Base-by-base conservation (phyloP, 2,888 invertebrate genomes). In the Drosophila falleni region DNA sequence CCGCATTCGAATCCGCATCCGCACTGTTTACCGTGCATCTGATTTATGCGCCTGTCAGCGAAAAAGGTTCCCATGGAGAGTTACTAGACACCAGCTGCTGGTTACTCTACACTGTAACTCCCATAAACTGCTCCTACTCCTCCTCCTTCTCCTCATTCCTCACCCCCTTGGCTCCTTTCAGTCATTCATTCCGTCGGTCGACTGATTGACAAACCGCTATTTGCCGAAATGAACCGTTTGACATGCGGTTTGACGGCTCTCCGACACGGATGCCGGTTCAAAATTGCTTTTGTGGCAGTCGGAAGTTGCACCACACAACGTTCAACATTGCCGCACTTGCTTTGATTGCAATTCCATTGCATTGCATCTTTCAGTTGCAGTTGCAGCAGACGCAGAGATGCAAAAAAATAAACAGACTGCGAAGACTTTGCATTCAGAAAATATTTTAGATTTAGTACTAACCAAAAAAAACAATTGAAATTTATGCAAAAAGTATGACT, bases 131-230 rank as follows among this genome's bases (percentile, higher is more conserved):
- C 13, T 2, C 11, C 16, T 13, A 13, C n/a, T 9, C 1, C 16
- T 8, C 33, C 13, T 2, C 11, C 16, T 13, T 15, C n/a, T 9
- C 1, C 16, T 15, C 11, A 0, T 9, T 1, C 4, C 26, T 3
- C 15, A 2, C 1, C 15, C 23, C 31, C 10, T 10, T 6, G 3
- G 26, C 16, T n/a, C 1, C 11, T 10, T 19, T 3, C 31, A 23
- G 42, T 33, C 42, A 35, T 47, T 59, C 49, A 49, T 35, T 66
- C 56, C 49, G 56, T 53, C 47, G 66, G 56, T 64, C 83, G 23
- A 73, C 72, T 84, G 85, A 84, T 87, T 87, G 87, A 87, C 87
- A 87, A 85, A 76, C 85, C 82, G 78, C 70, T 82, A 78, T 85
- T 87, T 82, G 87, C 78, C 72, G 53, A 87, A 84, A 87, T 82